Evolutionary conservation across 64 coral and sea anemone species (phyloP), one percentile per base, ranked within the genome.

Genomic region (Acropora tenuis): DNA sequence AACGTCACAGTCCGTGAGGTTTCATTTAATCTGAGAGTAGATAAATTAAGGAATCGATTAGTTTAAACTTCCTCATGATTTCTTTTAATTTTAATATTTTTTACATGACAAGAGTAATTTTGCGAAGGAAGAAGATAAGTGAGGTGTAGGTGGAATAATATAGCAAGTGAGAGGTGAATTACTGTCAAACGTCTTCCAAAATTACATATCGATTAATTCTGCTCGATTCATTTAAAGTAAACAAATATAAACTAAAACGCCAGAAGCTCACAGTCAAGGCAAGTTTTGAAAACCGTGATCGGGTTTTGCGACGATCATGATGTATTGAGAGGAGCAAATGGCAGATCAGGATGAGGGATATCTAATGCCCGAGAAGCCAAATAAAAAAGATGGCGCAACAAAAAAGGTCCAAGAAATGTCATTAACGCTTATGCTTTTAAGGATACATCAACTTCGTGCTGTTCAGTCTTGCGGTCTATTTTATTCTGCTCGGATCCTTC

Each of bases 371-470:
- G 13, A 17, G 11, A 13, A 42, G 20, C 0, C 11, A 43, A 43
- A 82, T 13, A 58, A 45, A 11, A 11, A 85, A 20, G 45, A 78
- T 18, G 15, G 15, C 12, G 3, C 10, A 48, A 4, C 45, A 6
- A 43, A 79, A 2, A 48, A 67, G 9, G 9, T 42, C 8, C 76
- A 0, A 15, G 65, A 41, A 50, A 46, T 40, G 12, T 60, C 69
- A 40, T 75, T 91, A 20, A 77, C 9, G 97, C 93, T 10, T 99
- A 94, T 47, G 92, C 89, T 45, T 83, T 90, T 20, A 96, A 95
- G 89, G 94, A 7, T 89, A 96, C 44, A 41, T 93, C 49, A 43
- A 45, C 1, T 80, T 95, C 11, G 84, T 94, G 43, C 89, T 99
- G 77, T 60, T 91, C 48, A 90, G 86, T 0, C 57, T 96, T 5